Base-by-base conservation (phyloP, 2,888 invertebrate species). In the Eilema caniola region DNA sequence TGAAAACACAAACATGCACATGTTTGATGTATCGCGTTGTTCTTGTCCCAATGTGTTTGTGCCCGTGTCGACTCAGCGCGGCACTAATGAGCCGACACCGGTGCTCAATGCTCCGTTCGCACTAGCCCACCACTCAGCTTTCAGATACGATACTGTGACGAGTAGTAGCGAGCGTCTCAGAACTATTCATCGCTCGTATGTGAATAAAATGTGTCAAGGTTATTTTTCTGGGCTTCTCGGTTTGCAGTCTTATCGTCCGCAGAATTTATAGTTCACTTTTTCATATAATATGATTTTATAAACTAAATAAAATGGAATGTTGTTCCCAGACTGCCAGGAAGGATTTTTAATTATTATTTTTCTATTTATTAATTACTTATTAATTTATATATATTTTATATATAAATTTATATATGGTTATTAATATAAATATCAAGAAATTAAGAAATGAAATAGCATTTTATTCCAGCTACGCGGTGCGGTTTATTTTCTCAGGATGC, bases 61-160 rank as follows among this genome's bases (percentile, higher is more conserved):
- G 24, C 56, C 47, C 24, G 62, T 57, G 62, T 63, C 56, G 14
- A n/a, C n/a, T n/a, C n/a, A n/a, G n/a, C n/a, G n/a, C n/a, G n/a
- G 31, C 57, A 37, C 68, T 68, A 62, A 63, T 68, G 68, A 68
- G 57, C 25, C 25, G 68, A 67, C 62, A 37, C n/a, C 53, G 53
- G 56, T 14, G 5, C 33, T 68, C 57, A 68, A 57, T 37, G 24
- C 68, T 24, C 31, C 62, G 57, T 25, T 16, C 28, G 5, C 16
- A 11, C 41, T 41, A 41, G 5, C 3, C 12, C 1, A 1, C n/a
- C 12, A 12, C 12, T 37, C 37, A 4, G 41, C 4, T 4, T 5
- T 41, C 4, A 14, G 41, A n/a, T n/a, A n/a, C n/a, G n/a, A n/a
- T n/a, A n/a, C 20, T 33, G n/a, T 47, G 41, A 53, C 25, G 37